Conservation (phyloP, 2,888 invertebrate genomes). For the Sesia apiformis region DNA sequence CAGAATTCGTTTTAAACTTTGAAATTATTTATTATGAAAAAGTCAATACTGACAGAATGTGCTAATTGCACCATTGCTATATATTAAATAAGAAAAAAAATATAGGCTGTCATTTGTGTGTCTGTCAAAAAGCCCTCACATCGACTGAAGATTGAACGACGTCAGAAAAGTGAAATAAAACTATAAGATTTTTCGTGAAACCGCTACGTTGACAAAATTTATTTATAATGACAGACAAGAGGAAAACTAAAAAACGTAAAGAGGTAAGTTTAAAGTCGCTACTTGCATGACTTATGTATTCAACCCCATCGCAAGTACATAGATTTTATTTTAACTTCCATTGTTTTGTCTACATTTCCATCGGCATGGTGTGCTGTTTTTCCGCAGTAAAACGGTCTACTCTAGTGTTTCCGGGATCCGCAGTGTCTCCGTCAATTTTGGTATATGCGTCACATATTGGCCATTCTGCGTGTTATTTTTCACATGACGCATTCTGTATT, state of each 20-base stretch:
- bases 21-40: too few species aligned
- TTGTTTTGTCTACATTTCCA: conserved; percentile 19
- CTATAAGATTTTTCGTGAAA: conserved; percentile 8
- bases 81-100: too few species aligned
- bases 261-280: conserved; percentile 37
- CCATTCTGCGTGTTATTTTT: conserved; percentile 17
- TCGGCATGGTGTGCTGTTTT: conserved; percentile 14
- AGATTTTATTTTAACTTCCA: conserved; percentile 2
- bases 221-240: conserved; percentile 63
- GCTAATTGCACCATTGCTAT: too few species aligned
- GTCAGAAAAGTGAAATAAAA: conserved; percentile 8
- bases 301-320: background rate
- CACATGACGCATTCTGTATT: conserved; percentile 24
- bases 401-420: conserved; percentile 5
- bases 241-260: conserved; percentile 67
- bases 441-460: conserved; percentile 10
- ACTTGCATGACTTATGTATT: background rate
- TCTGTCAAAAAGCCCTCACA: too few species aligned
- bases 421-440: conserved; percentile 7
- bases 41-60: too few species aligned
- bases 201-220: conserved; percentile 47
- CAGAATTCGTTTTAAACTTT: too few species aligned
- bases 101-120: too few species aligned
- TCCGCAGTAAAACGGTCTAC: conserved; percentile 13
- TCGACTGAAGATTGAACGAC: background rate